phyloP scores from a whole-genome alignment of 2,113 vertebrate species.

The Pelodiscus sinensis region DNA sequence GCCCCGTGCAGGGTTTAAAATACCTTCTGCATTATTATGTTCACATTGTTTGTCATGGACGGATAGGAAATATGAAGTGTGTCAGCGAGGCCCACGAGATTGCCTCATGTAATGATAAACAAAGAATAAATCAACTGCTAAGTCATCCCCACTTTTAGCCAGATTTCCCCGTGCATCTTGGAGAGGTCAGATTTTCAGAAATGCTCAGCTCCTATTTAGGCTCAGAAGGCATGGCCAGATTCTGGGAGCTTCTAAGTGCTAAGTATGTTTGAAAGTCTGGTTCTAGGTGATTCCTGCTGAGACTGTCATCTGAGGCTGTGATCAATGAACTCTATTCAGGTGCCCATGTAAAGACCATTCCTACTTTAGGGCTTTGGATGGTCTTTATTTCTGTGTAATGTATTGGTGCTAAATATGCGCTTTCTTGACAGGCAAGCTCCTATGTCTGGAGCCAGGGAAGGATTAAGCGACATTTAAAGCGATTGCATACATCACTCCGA shows the following conservation, averaged over 20 bases:
- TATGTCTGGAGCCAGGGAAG: neutral
- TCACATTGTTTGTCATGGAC: neutral
- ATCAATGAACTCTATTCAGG: too few species aligned
- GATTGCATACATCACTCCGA: neutral
- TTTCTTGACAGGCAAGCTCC: too few species aligned
- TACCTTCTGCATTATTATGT: neutral
- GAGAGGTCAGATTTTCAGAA: neutral
- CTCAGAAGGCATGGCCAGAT: too few species aligned
- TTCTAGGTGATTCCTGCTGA: too few species aligned
- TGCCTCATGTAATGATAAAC: neutral
- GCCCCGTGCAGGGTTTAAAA: neutral
- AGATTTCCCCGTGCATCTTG: neutral
- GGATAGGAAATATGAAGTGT: neutral
- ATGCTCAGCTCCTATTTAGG: neutral
- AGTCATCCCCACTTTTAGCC: neutral
- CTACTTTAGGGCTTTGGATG: too few species aligned
- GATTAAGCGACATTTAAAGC: accelerated
- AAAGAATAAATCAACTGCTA: neutral
- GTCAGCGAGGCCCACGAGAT: neutral
- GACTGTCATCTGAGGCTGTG: too few species aligned
- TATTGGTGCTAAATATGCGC: neutral
- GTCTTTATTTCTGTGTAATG: neutral
- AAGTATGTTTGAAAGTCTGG: too few species aligned
- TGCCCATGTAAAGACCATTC: too few species aligned
- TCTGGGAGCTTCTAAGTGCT: too few species aligned